Evolutionary conservation across 2,888 invertebrate species (phyloP), one percentile per base, ranked within the genome.

Genomic region (Heteropelma amictum): DNA sequence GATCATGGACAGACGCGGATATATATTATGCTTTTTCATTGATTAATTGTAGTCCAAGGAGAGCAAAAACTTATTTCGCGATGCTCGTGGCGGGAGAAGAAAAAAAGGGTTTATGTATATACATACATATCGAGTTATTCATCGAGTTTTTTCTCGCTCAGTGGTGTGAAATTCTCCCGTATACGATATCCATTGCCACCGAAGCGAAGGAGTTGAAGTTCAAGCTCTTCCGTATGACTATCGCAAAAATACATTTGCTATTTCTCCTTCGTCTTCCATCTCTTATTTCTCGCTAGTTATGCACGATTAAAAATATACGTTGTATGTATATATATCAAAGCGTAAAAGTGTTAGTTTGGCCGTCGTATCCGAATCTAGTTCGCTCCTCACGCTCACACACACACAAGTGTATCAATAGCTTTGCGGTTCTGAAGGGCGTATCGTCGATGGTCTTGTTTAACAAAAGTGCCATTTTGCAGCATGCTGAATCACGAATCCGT

Each of bases 1-100:
- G 28, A 53, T 42, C 30, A 45, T 38, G 38, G 38, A 49, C 14
- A 67, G 75, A 61, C 60, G 70, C 54, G 56, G 71, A 42, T n/a
- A 61, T 72, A 63, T 23, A 71, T 58, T 40, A 63, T 51, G 71
- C 42, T 58, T 71, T 67, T 71, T 71, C 67, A 71, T 71, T 51
- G 71, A 67, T 67, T 75, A 75, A 75, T 75, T 75, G 71, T 71
- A 71, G 71, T 30, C 14, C 33, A n/a, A 45, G 61, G 67, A 71
- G 67, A 71, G 63, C 71, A 71, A 71, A 71, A 71, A 70, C 21
- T 71, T 47, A 23, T 74, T 33, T 42, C 38, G 38, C 69, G 35
- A 17, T 53, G 26, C 35, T 65, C 5, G 40, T 7, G 33, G 54
- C 49, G 28, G 26, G 63, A 56, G 53, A 54, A 10, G 19, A 8